phyloP scores from a whole-genome alignment of 2,888 invertebrate genomes.

The Monoplex corrugatus region DNA sequence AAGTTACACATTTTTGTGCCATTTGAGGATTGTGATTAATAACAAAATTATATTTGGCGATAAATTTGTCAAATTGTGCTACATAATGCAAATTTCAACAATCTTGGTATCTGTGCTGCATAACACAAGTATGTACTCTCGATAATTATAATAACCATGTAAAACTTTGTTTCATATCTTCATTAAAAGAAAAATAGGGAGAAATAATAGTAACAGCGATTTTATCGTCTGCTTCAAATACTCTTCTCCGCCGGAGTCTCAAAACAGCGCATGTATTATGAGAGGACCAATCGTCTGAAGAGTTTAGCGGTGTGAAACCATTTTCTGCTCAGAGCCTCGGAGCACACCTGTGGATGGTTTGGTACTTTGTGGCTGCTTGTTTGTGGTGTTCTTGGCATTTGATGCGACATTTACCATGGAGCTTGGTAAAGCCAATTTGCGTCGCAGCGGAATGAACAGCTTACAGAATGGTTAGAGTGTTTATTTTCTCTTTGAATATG shows the following conservation, averaged over 20 bases:
- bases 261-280: neutral
- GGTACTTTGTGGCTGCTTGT: neutral
- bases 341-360: neutral
- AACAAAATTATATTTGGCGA: neutral
- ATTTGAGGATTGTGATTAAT: neutral
- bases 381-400: neutral
- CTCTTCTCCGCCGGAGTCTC: too few relatives aligned
- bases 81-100: too few relatives aligned
- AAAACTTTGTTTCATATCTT: neutral
- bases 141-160: neutral
- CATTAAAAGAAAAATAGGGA: neutral
- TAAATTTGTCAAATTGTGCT: neutral
- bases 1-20: neutral
- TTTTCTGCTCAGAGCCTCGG: too few relatives aligned
- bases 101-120: neutral
- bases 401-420: conserved; percentile 29
- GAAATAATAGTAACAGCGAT: neutral
- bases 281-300: conserved; percentile 6
- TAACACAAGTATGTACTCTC: neutral
- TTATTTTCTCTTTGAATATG: too few relatives aligned
- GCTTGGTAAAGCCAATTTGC: conserved; percentile 5
- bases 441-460: conserved; percentile 5
- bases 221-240: neutral
- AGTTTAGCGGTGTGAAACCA: neutral
- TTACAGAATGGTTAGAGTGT: conserved; percentile 31